Percentiles rank a stretch among this genome's conserved stretches.
phyloP scores from a whole-genome alignment of 2,113 vertebrate species.

The Geococcyx californianus region DNA sequence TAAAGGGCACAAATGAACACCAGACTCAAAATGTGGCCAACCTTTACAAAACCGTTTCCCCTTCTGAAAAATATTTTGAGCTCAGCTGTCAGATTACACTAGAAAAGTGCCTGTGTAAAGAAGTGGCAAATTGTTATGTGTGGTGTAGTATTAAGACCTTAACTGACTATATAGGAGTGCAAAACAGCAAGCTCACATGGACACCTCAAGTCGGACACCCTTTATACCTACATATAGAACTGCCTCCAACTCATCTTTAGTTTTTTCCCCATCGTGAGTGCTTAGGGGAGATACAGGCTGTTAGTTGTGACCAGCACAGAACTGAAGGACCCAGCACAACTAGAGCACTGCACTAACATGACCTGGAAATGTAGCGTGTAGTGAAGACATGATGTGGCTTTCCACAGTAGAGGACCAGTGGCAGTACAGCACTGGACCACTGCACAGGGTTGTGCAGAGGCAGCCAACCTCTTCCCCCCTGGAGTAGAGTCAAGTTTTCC shows the following conservation, averaged over 20 bases:
- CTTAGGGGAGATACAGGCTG: not conserved
- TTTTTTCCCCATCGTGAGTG: not conserved
- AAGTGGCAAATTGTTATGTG: not conserved
- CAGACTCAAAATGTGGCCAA: not conserved
- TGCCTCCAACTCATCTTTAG: not conserved
- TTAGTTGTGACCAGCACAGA: not conserved
- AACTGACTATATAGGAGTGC: not conserved
- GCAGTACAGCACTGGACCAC: rapidly evolving
- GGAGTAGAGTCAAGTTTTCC: not conserved
- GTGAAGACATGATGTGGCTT: not conserved
- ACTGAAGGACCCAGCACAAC: not conserved
- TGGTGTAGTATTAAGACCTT: not conserved
- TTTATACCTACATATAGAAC: not conserved
- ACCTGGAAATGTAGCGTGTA: not conserved
- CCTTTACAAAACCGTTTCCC: not conserved
- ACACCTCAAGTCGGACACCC: not conserved
- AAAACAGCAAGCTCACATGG: not conserved
- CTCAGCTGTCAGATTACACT: not conserved
- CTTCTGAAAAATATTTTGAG: not conserved
- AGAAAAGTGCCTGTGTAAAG: not conserved
- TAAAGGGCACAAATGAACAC: not conserved
- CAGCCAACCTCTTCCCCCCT: rapidly evolving
- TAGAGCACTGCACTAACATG: rapidly evolving
- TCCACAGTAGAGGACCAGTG: not conserved
- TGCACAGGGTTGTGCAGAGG: not conserved